phyloP scores from a whole-genome alignment of 2,888 invertebrate genomes.

The Aricia artaxerxes region DNA sequence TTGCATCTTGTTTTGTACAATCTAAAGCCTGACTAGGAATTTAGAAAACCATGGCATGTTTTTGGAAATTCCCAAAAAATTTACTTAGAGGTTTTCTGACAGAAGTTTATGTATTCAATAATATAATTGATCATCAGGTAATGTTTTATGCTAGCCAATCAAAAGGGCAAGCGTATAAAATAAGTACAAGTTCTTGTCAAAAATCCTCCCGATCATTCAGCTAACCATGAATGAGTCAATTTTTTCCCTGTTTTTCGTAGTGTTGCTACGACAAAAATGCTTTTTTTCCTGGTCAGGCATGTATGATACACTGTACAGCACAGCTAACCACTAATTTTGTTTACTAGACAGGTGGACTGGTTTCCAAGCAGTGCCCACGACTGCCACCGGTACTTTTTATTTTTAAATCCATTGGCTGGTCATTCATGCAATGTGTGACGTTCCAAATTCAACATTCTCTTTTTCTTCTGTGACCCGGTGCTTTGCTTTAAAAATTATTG shows the following conservation, averaged over 20 bases:
- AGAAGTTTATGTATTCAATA: too few relatives aligned
- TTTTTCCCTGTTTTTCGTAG: background rate
- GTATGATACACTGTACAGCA: background rate
- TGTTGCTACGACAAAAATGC: background rate
- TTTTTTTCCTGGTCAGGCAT: background rate
- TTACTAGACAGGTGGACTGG: constrained; percentile 70
- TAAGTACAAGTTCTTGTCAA: too few relatives aligned
- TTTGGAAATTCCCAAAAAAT: background rate
- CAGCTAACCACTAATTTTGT: constrained; percentile 60
- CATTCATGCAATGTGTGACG: constrained; percentile 37
- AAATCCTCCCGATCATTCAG: too few relatives aligned
- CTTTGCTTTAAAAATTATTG: background rate
- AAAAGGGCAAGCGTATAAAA: too few relatives aligned
- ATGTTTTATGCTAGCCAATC: too few relatives aligned
- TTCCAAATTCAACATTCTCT: constrained; percentile 34
- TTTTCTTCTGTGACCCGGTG: constrained; percentile 11
- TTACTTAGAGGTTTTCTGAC: background rate
- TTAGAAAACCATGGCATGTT: background rate
- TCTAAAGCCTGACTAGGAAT: background rate
- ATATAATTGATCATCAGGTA: too few relatives aligned
- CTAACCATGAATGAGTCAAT: too few relatives aligned
- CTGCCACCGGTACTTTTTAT: constrained; percentile 64
- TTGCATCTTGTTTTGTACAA: constrained; percentile 37
- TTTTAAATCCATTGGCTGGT: constrained; percentile 45
- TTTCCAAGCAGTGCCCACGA: constrained; percentile 63